phyloP scores from a whole-genome alignment of 2,888 invertebrate species.

The Synergus laeviventris region DNA sequence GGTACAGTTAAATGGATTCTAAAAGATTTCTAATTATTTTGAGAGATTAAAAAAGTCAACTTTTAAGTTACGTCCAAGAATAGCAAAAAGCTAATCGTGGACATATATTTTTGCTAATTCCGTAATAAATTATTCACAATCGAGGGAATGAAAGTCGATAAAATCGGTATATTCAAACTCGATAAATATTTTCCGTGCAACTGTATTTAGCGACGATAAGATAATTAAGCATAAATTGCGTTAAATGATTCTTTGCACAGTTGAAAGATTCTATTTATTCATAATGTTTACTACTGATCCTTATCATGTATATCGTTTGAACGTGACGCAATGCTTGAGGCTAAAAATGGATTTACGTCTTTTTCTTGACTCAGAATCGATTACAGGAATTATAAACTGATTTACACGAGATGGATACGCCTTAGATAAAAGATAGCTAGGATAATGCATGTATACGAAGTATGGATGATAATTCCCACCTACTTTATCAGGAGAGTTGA shows the following conservation, averaged over 20 bases:
- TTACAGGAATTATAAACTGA: constrained; percentile 37
- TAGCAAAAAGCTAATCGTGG: too few relatives aligned
- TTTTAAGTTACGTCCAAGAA: too few relatives aligned
- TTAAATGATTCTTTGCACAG: neutral
- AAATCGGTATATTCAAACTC: too few relatives aligned
- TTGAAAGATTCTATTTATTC: constrained; percentile 6
- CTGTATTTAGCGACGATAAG: neutral
- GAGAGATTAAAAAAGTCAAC: too few relatives aligned
- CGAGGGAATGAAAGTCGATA: too few relatives aligned
- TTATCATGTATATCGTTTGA: constrained; percentile 1
- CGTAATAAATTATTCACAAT: too few relatives aligned
- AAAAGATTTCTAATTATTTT: too few relatives aligned
- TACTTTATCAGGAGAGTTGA: neutral
- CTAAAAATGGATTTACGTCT: constrained; percentile 40
- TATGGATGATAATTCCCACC: constrained; percentile 21
- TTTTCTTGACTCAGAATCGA: constrained; percentile 38
- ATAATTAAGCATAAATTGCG: neutral
- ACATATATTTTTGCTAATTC: too few relatives aligned
- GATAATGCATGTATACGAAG: constrained; percentile 35
- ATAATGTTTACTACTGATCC: constrained; percentile 34
- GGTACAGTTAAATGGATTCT: too few relatives aligned
- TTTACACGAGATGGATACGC: constrained; percentile 29
- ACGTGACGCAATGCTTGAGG: neutral
- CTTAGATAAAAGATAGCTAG: constrained; percentile 39
- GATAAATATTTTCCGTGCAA: neutral